Evolutionary conservation across 2,888 invertebrate species (phyloP).

Genomic region (Chesias legatella): DNA sequence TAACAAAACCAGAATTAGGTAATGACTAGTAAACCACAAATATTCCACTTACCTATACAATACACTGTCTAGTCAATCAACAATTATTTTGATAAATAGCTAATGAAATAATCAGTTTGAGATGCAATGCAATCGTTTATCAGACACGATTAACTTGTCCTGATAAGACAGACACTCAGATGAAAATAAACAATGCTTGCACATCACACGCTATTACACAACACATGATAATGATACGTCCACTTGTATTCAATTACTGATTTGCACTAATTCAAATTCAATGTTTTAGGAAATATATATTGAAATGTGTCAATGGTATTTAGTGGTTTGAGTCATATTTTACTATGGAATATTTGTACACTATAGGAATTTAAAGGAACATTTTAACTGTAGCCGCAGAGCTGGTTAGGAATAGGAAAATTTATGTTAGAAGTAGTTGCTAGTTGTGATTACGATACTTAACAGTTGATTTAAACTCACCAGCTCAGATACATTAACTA

Average conservation of each 20-base stretch:
- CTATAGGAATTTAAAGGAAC: too few relatives aligned
- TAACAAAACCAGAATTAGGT: constrained; percentile 6
- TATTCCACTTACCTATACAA: constrained; percentile 11
- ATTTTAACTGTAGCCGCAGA: too few relatives aligned
- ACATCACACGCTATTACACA: constrained; percentile 21
- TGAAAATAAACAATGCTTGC: constrained; percentile 25
- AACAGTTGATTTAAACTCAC: too few relatives aligned
- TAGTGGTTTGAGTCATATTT: too few relatives aligned
- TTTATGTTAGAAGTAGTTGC: too few relatives aligned
- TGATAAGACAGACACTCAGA: constrained; percentile 34
- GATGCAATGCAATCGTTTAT: constrained; percentile 29
- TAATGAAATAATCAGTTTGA: constrained; percentile 13
- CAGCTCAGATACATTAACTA: too few relatives aligned
- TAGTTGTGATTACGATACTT: too few relatives aligned
- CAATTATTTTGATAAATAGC: constrained; percentile 12
- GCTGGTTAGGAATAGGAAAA: too few relatives aligned
- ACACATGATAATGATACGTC: constrained; percentile 13
- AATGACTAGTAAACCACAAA: constrained; percentile 9
- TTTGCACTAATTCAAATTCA: constrained; percentile 1
- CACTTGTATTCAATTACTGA: constrained; percentile 12
- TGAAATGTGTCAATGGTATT: background rate
- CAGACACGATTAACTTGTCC: constrained; percentile 29
- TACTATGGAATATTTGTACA: too few relatives aligned
- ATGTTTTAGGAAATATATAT: background rate
- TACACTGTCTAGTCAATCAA: constrained; percentile 5